These are phyloP conservation scores for Exocentrus adspersus DNA, from an alignment of 2,888 invertebrate species.

Conservation along the genomic window DNA sequence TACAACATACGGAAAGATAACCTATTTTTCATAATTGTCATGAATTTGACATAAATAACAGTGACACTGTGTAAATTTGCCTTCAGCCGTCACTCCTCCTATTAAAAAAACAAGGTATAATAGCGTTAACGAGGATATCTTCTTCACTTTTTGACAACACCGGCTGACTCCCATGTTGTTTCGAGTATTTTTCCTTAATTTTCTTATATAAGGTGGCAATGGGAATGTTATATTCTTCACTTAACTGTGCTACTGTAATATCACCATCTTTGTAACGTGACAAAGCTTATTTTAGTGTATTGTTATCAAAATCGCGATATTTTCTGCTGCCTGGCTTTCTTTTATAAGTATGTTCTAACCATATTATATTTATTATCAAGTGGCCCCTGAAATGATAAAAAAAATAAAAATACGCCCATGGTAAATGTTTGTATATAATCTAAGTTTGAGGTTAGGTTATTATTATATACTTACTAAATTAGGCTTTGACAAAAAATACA, in stretches of 20 bases:
- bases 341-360: neutral
- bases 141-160: neutral
- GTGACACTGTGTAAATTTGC: too few relatives aligned
- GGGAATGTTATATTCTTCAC: neutral
- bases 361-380: neutral
- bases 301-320: neutral
- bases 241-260: neutral
- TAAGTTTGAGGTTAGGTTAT: neutral
- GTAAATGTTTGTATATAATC: neutral
- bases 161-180: constrained; percentile 1
- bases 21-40: too few relatives aligned
- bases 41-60: too few relatives aligned
- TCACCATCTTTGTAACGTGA: neutral
- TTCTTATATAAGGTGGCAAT: neutral
- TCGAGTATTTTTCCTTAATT: neutral
- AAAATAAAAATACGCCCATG: neutral
- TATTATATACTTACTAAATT: neutral
- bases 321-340: neutral
- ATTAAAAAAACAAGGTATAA: too few relatives aligned
- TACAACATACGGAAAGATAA: too few relatives aligned
- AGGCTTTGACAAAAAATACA: neutral
- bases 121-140: neutral
- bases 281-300: neutral
- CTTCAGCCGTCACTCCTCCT: too few relatives aligned
- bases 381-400: neutral